Base-by-base conservation (phyloP, 2,888 invertebrate genomes). In the Labia minor region DNA sequence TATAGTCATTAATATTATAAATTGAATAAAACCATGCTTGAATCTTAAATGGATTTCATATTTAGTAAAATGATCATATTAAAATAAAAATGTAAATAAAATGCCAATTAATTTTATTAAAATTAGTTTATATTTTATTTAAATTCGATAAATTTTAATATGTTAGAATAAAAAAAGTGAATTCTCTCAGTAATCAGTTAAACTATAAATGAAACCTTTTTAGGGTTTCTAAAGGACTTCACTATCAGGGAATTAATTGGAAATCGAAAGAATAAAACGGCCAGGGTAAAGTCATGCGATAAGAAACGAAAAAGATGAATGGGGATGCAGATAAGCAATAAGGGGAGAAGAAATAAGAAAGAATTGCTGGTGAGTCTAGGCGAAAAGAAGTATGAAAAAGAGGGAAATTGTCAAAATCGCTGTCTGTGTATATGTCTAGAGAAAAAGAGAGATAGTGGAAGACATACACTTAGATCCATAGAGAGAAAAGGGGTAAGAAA, bases 241-340 rank as follows among this genome's bases (percentile, higher is more conserved):
- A 49, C 49, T 14, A 49, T 49, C 3, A 49, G 49, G 49, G 49
- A 49, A 49, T 49, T 49, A 49, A 49, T 49, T 49, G 49, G 49
- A 49, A 49, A 49, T 49, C 49, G 49, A 49, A 49, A 49, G 49
- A 49, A 49, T 49, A 49, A 49, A 49, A 49, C 49, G n/a, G 16
- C 16, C 49, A 11, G 49, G 49, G 49, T 49, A 49, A 49, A 49
- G 49, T 49, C 49, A 26, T 49, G 16, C 49, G 49, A 49, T 49
- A 49, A 49, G 49, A 49, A 16, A 14, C 49, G 49, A 49, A 49
- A 4, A 49, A 49, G 49, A 49, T 49, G 49, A 49, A 49, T 49
- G 49, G 14, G 49, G 49, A 49, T 49, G 49, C 49, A 49, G 49
- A 49, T 49, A 49, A 49, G 49, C 49, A 49, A 49, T 49, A 49